Evolutionary conservation across 2,888 invertebrate species (phyloP), one percentile per base, ranked within the genome.

Genomic region (Calephelis perditalis): DNA sequence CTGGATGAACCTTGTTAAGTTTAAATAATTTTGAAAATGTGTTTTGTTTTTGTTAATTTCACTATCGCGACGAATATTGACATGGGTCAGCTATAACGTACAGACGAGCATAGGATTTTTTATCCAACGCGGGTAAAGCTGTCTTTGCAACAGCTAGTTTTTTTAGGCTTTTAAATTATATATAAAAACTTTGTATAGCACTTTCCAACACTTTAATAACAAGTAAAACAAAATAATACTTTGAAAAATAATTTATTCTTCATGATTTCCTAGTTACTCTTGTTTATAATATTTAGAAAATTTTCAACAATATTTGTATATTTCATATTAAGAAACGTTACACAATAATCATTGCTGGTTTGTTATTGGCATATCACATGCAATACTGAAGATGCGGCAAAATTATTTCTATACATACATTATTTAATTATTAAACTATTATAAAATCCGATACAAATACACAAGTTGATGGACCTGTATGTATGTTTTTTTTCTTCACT

Each of bases 161-260:
- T 11, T 26, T 15, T 5, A 15, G 12, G 4, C 12, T 12, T 15
- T 6, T 6, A 52, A 54, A 54, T 15, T 2, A 11, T n/a, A 57
- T 57, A 47, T 57, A 57, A 57, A 52, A 35, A n/a, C n/a, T n/a
- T 58, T 37, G 7, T 11, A 43, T 45, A 15, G 15, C 15, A n/a
- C 12, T 49, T 10, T 36, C 15, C 43, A 54, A 55, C 26, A 26
- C 45, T 46, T 26, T 9, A 37, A 36, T 57, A 12, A 55, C 9
- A 65, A 86, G 84, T 81, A 73, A 80, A 82, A 86, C 77, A 72
- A 78, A 71, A 70, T 61, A 62, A 67, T 88, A 83, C 81, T 81
- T 88, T 89, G 83, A 88, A 90, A 89, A 90, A 88, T 88, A 89
- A 85, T 88, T 90, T 88, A 87, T 87, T 89, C 79, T 84, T 76